phyloP scores from a whole-genome alignment of 2,797 vertebrate species.

The Danio choprae region DNA sequence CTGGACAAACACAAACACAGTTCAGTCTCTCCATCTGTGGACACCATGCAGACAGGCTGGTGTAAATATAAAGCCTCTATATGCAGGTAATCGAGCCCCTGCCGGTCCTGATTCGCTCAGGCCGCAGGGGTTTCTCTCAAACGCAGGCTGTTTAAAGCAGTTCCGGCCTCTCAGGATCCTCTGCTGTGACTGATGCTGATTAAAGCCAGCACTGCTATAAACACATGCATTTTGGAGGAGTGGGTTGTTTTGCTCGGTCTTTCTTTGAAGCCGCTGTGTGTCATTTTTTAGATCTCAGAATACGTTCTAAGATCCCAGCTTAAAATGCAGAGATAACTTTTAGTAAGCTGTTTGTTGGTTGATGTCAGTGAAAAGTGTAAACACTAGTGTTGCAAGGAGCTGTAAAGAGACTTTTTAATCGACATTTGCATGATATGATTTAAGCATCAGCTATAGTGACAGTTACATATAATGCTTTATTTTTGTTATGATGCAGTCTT shows the following conservation, averaged over 20 bases:
- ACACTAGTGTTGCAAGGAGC: background rate
- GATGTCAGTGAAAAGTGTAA: background rate
- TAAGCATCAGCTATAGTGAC: too few relatives aligned
- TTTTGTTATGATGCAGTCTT: too few relatives aligned
- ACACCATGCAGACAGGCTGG: constrained; percentile 19
- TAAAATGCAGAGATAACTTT: constrained; percentile 3
- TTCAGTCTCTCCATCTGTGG: constrained; percentile 4
- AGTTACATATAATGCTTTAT: too few relatives aligned
- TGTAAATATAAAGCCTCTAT: constrained; percentile 18
- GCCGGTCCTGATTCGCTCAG: background rate
- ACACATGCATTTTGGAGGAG: background rate
- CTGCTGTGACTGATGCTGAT: constrained; percentile 29
- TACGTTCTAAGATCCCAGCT: background rate
- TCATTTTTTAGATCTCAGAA: background rate
- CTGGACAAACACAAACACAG: background rate
- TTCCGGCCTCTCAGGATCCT: constrained; percentile 11
- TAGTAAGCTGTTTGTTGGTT: background rate
- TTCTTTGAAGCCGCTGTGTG: constrained; percentile 7
- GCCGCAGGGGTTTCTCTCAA: background rate
- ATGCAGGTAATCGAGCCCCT: constrained; percentile 19
- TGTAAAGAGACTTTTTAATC: too few relatives aligned
- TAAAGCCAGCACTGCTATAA: background rate
- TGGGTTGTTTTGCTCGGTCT: background rate
- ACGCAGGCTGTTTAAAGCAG: constrained; percentile 15
- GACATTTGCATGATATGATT: too few relatives aligned